phyloP scores from a whole-genome alignment of 2,888 invertebrate genomes.

The Camptogramma bilineatum region DNA sequence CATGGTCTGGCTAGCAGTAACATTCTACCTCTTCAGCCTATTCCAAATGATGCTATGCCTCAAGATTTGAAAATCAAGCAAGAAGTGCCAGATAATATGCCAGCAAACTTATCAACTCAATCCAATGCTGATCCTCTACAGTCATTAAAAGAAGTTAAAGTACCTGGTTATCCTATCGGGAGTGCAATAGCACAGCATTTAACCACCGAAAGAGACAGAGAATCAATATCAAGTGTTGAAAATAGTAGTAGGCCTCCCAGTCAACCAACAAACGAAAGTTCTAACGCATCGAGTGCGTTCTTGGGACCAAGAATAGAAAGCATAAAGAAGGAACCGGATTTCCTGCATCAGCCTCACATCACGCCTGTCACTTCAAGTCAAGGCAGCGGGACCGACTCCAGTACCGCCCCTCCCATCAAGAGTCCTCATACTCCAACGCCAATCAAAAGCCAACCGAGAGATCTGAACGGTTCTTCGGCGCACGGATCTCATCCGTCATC shows the following conservation, averaged over 20 bases:
- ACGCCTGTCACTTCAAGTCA: constrained; percentile 83
- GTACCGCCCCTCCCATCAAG: constrained; percentile 84
- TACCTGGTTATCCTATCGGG: constrained; percentile 88
- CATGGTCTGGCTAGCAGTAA: constrained; percentile 67
- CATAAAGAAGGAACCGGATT: constrained; percentile 91
- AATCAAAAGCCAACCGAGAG: constrained; percentile 74
- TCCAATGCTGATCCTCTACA: constrained; percentile 89
- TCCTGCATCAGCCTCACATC: constrained; percentile 79
- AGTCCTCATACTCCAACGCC: constrained; percentile 84
- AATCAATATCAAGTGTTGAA: constrained; percentile 79
- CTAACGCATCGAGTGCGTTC: constrained; percentile 82
- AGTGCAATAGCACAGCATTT: constrained; percentile 81
- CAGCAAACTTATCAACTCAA: constrained; percentile 82
- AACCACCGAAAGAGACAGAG: constrained; percentile 79
- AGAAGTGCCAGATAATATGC: constrained; percentile 82
- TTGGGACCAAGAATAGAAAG: constrained; percentile 89
- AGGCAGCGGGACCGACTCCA: constrained; percentile 73
- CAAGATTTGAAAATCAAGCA: constrained; percentile 83
- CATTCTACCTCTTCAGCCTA: constrained; percentile 65
- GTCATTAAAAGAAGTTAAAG: constrained; percentile 92
- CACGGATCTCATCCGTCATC: constrained; percentile 74
- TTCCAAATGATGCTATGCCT: constrained; percentile 77
- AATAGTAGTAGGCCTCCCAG: constrained; percentile 79
- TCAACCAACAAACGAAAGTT: constrained; percentile 78
- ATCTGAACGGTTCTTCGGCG: constrained; percentile 71